Base-by-base conservation (phyloP, 2,888 invertebrate genomes). In the Chironomus riparius region DNA sequence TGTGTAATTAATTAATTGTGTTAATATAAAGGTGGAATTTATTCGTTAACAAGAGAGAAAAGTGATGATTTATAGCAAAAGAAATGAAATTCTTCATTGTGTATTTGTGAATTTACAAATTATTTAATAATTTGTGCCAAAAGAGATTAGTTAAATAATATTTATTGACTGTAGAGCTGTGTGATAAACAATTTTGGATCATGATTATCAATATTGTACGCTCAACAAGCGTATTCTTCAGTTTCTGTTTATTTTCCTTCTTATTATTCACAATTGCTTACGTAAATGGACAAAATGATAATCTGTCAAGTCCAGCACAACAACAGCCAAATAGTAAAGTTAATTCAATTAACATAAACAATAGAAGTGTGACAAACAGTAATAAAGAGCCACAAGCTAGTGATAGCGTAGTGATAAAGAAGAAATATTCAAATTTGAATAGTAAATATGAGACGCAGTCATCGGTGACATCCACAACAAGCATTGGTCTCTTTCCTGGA, bases 371-470 rank as follows among this genome's bases (percentile, higher is more conserved):
- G 62, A 28, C 72, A 62, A 72, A 48, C 18, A 5, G 56, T 50
- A 24, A 70, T 70, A 56, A 22, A 62, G 61, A 22, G 62, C 1
- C 24, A 13, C 24, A 1, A 7, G 7, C 28, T 21, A 56, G 15
- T 50, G 72, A 72, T 72, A 72, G 62, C 3, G 15, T 62, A 72
- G 62, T 15, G 12, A 22, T 61, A 62, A 70, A 18, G 18, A 48
- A 70, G 28, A 24, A 68, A 70, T 50, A 61, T 61, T 38, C 62
- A 13, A 72, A 50, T 61, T 15, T 72, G 21, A 72, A 72, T 72
- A 72, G 47, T 24, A 72, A 72, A 72, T 72, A 72, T 72, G 72
- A 50, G 10, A 72, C 72, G 21, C 72, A 72, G 10, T 62, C 72
- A 3, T 0, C 72, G 18, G 47, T 62, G 21, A 72, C 72, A 12